Percentiles rank a stretch among this genome's conserved stretches.
Evolutionary conservation across 2,113 vertebrate genomes (phyloP).

Genomic region (Caranx melampygus): DNA sequence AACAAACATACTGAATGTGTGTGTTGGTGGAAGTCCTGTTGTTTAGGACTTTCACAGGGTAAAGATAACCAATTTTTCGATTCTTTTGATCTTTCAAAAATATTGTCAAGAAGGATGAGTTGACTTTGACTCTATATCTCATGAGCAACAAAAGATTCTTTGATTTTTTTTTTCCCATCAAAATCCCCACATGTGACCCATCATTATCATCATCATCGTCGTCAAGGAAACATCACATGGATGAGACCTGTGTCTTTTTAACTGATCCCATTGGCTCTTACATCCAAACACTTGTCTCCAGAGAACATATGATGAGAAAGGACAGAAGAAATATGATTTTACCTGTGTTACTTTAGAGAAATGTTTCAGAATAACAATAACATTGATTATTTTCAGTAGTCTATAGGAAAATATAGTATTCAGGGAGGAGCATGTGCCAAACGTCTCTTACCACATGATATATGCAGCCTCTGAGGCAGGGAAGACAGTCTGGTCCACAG

Average conservation of each 20-base stretch:
- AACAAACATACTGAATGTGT: neutral
- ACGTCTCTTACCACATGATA: conserved; percentile 2
- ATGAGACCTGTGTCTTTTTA: neutral
- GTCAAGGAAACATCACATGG: conserved; percentile 6
- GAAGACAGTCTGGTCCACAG: neutral
- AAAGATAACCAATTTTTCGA: neutral
- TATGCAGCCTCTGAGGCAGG: neutral
- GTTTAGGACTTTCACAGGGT: neutral
- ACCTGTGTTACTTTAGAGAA: neutral
- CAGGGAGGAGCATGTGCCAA: neutral
- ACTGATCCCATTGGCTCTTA: neutral
- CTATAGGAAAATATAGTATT: neutral
- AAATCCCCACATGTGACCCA: neutral
- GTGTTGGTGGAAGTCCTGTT: neutral
- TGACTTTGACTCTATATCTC: conserved; percentile 5
- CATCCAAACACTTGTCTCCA: neutral
- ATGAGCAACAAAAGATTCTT: neutral
- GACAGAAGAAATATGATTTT: neutral
- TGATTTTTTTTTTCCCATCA: neutral
- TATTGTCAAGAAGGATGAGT: neutral
- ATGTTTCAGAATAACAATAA: neutral
- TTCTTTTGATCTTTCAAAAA: neutral
- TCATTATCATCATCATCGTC: no score
- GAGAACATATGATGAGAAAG: neutral
- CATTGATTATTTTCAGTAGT: no score